A percentile compares a stretch with the other conserved stretches of the same genome.
phyloP scores from a whole-genome alignment of 2,113 vertebrate species.

The Micromys minutus region DNA sequence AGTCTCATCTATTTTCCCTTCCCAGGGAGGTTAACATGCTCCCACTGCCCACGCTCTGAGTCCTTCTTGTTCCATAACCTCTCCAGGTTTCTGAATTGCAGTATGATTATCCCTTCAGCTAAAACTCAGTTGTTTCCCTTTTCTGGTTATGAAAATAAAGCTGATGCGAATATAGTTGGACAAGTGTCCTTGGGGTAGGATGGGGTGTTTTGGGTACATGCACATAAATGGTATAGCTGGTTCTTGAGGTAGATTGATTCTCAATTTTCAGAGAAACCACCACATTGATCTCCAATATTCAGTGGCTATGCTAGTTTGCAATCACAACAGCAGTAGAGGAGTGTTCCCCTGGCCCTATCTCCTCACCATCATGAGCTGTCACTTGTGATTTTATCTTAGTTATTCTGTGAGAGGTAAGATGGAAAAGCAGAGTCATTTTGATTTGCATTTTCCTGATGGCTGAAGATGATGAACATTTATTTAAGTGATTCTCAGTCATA shows the following conservation, averaged over 20 bases:
- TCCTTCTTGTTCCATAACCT: background rate
- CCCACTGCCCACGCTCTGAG: background rate
- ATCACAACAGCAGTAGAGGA: background rate
- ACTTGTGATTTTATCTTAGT: background rate
- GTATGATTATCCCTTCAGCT: background rate
- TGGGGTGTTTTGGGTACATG: background rate
- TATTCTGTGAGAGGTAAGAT: background rate
- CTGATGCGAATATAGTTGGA: background rate
- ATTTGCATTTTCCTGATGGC: background rate
- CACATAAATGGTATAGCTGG: background rate
- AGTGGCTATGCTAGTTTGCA: background rate
- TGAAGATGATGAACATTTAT: background rate
- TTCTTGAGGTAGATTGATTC: background rate
- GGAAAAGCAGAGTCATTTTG: background rate
- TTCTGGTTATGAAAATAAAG: too few relatives aligned
- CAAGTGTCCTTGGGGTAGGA: background rate
- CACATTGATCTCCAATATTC: background rate
- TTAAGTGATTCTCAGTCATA: background rate
- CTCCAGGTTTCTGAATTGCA: background rate
- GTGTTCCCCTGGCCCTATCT: background rate
- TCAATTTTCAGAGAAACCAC: background rate
- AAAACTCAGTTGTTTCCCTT: too few relatives aligned
- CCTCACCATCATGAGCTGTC: too few relatives aligned
- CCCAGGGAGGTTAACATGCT: background rate
- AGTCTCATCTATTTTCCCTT: background rate